Conservation (phyloP, 2,797 vertebrate species). For the Macroramphosus scolopax region DNA sequence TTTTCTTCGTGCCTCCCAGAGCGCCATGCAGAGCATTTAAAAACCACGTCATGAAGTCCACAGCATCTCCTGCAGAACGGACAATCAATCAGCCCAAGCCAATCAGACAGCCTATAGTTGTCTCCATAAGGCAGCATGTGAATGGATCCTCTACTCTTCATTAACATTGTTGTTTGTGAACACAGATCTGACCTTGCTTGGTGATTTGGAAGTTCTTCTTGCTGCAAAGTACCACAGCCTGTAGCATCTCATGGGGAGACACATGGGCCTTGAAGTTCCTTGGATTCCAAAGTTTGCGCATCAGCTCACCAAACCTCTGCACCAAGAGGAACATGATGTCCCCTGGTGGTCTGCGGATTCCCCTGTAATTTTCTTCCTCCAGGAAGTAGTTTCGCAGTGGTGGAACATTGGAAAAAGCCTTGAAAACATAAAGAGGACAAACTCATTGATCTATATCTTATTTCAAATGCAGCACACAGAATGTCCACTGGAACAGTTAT, state of each 20-base stretch:
- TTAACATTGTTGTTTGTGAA: background rate
- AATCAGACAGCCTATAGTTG: background rate
- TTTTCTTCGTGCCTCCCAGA: slow-evolving; percentile 94
- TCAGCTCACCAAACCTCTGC: slow-evolving; percentile 95
- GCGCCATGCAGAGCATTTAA: slow-evolving; percentile 93
- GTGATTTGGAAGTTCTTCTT: slow-evolving; percentile 99
- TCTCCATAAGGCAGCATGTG: background rate
- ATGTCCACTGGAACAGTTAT: background rate
- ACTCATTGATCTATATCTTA: background rate
- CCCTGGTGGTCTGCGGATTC: slow-evolving; percentile 89
- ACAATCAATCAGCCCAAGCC: slow-evolving; percentile 16
- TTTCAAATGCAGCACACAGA: background rate
- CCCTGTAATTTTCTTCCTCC: slow-evolving; percentile 92
- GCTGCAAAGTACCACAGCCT: slow-evolving; percentile 96
- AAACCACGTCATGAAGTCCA: slow-evolving; percentile 98
- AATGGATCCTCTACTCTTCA: background rate
- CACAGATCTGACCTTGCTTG: slow-evolving; percentile 83
- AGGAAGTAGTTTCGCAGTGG: slow-evolving; percentile 94
- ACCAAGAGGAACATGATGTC: slow-evolving; percentile 98
- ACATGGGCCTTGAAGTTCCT: slow-evolving; percentile 97
- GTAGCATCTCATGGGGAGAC: slow-evolving; percentile 97
- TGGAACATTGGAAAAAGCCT: slow-evolving; percentile 93
- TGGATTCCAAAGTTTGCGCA: slow-evolving; percentile 97
- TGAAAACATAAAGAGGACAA: background rate
- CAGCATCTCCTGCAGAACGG: slow-evolving; percentile 85